Evolutionary conservation across 2,888 invertebrate species (phyloP), one percentile per base, ranked within the genome.

Genomic region (Deladenus siricidicola): DNA sequence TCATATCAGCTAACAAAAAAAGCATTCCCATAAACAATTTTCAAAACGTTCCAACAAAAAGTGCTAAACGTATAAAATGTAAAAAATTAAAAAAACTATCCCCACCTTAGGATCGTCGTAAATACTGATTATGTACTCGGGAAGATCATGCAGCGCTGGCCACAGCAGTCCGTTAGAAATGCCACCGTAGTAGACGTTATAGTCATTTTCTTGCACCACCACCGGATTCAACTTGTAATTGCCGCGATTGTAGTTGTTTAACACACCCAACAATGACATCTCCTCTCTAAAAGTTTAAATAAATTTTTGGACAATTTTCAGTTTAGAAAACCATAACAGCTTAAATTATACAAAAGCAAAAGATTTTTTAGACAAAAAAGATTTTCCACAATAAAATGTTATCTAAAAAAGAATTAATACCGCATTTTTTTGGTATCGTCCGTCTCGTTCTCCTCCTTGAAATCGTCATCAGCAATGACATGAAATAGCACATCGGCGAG

Each of bases 141-240:
- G 74, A 21, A 78, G 66, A 56, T 79, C 76, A 60, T 78, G 78
- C n/a, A 79, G 68, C 1, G 78, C 78, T 6, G 78, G 78, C 78
- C 78, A 78, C n/a, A 78, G 64, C 0, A 78, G 67, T 17, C 78
- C 76, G 53, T 75, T 75, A 58, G 67, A 68, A 50, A 74, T 74
- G 29, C 74, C 74, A 17, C 75, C 74, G 55, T 74, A 74, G 59
- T 74, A 74, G 10, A 74, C 72, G 57, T 78, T 67, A 60, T 74
- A 74, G 51, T 76, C 74, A 1, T 74, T 69, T 44, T 76, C 76
- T 47, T 71, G 71, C 10, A 78, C 79, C 8, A 78, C 68, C 0
- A 78, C 78, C 14, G 78, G 78, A 58, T 78, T 78, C 60, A 78
- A 53, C 56, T 78, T 79, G 66, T 78, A 78, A 44, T 70, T 71